Conservation (phyloP, 2,888 invertebrate genomes). For the Ligdia adustata region DNA sequence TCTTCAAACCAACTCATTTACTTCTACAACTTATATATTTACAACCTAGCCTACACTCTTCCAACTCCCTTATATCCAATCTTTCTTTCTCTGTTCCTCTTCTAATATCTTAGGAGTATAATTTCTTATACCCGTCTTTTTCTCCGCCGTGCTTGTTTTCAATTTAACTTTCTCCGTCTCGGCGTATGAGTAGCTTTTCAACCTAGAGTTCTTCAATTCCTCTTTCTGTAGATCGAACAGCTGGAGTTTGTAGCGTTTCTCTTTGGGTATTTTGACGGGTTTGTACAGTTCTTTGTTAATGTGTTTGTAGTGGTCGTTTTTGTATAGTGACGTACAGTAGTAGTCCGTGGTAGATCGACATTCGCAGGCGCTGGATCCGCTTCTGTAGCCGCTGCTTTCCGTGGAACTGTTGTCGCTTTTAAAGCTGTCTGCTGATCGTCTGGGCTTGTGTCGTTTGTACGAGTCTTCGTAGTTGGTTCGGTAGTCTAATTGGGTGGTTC, state of each 20-base stretch:
- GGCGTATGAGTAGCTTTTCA: conserved; percentile 68
- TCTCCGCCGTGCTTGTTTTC: conserved; percentile 64
- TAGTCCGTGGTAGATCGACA: conserved; percentile 72
- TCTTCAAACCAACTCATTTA: conserved; percentile 70
- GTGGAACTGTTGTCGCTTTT: conserved; percentile 75
- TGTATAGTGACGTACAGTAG: conserved; percentile 76
- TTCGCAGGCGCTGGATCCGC: conserved; percentile 75
- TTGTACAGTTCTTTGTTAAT: conserved; percentile 77
- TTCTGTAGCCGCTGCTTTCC: conserved; percentile 76
- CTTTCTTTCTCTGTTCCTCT: conserved; percentile 79
- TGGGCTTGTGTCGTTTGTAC: conserved; percentile 63
- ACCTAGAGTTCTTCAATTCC: conserved; percentile 60
- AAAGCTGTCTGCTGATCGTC: conserved; percentile 71
- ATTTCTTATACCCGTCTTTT: conserved; percentile 86
- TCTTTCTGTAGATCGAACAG: conserved; percentile 69
- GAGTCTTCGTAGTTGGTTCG: conserved; percentile 55
- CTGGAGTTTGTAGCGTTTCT: conserved; percentile 73
- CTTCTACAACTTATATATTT: conserved; percentile 75
- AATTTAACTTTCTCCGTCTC: conserved; percentile 76
- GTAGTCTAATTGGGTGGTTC: conserved; percentile 51
- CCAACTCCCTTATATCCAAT: conserved; percentile 85
- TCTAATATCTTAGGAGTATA: conserved; percentile 89
- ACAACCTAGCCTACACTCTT: conserved; percentile 64
- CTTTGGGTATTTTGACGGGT: conserved; percentile 78
- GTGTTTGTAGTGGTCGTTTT: conserved; percentile 79